Evolutionary conservation across 2,113 vertebrate species (phyloP), one percentile per base, ranked within the genome.

Genomic region (Ameiurus melas): DNA sequence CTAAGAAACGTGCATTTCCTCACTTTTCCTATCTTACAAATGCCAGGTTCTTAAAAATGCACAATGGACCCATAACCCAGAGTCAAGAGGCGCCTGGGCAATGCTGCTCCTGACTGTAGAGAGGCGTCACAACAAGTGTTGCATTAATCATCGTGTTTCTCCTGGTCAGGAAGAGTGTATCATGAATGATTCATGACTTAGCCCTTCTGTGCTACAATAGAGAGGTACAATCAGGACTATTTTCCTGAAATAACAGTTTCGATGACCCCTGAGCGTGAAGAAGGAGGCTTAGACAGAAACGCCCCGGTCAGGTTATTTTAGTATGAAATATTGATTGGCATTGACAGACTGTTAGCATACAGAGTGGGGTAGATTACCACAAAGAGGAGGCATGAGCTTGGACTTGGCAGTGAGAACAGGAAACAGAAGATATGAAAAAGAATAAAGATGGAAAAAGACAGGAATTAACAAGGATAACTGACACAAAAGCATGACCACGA

Each of bases 241-340:
- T 88, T 86, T 90, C 86, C 86, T 92, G 87, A 91, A 91, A 91
- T 88, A 90, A 89, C 88, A 90, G 88, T 86, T 90, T 87, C 53
- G 84, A 88, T 90, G 89, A 88, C 82, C 88, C 85, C 66, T 20
- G 36, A 85, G 86, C 58, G 57, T 53, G 43, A 73, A 86, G 70
- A 25, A 53, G 39, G 68, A 39, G 71, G 62, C n/a, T 86, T 68
- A 70, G 64, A 87, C 70, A 89, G 90, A 83, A 88, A 90, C 71
- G 51, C 82, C 75, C 47, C 27, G 85, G 60, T 83, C 86, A 39
- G 83, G 88, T 90, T 91, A 90, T 90, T 91, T 89, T 85, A 86
- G 86, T 88, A 91, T 91, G 86, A 89, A 89, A 91, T 90, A 91
- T 91, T 91, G 91, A 91, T 90, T 78, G 75, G 47, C 89, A 89